Base-by-base conservation (phyloP, 2,888 invertebrate species). In the Steinernema scapterisci region DNA sequence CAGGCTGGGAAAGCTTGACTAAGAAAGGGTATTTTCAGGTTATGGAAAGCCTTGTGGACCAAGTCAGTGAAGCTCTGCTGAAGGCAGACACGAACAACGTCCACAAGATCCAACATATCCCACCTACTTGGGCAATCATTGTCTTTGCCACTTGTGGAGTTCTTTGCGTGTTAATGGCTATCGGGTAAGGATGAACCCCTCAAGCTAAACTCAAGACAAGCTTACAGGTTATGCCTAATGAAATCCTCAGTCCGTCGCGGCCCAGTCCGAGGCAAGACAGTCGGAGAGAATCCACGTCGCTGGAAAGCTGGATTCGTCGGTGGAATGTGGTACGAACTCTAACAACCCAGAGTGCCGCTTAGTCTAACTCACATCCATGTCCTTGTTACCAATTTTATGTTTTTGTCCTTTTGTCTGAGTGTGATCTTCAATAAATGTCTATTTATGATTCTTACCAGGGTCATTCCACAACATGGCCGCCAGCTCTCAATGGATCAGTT, bases 291-390 rank as follows among this genome's bases (percentile, higher is more conserved):
- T 25, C 52, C 51, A 6, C 54, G 80, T 48, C 72, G 76, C 7
- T 81, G 79, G 80, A 79, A 80, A 71, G 79, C 81, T 25, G 80
- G 81, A 3, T 81, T 81, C 54, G 80, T 80, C 25, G 81, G 81
- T 13, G 81, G 81, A 80, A 79, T 75, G 79, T 76, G 52, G 71
- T 48, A 52, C 25, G 71, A 70, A 56, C 51, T 76, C 23, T 46
- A 44, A 54, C 73, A 48, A 38, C 38, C 38, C 38, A 38, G 38
- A 38, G 38, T 38, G 38, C 9, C 38, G 9, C 38, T 3, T 9
- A 3, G 9, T 6, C 38, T 38, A 38, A 38, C 38, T 38, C 38
- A 38, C 38, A 38, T 38, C 38, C 38, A 38, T 38, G 38, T 38
- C 38, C 38, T 38, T 38, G 5, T 38, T 38, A 9, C 9, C 38